Evolutionary conservation across 2,888 invertebrate species (phyloP).

Genomic region (Brachylomia viminalis): DNA sequence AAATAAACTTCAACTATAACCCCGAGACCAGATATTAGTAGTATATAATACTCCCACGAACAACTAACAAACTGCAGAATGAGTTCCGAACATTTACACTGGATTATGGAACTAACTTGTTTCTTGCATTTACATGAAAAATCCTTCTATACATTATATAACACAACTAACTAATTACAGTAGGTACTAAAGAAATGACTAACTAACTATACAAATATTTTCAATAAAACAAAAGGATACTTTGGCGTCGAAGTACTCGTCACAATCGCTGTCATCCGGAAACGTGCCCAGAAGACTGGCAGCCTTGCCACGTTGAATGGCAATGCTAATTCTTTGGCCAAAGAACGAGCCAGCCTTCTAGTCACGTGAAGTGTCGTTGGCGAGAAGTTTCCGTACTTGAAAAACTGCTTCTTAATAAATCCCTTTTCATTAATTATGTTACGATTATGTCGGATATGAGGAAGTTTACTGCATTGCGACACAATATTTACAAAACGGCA

Average conservation of each 20-base stretch:
- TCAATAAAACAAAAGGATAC: neutral
- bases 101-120: slow-evolving; percentile 49
- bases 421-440: slow-evolving; percentile 43
- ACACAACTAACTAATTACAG: neutral
- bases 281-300: neutral
- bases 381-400: neutral
- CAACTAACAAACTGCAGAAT: slow-evolving; percentile 54
- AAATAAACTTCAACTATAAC: slow-evolving; percentile 53
- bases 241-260: neutral
- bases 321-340: neutral
- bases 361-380: neutral
- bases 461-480: slow-evolving; percentile 66
- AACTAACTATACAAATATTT: neutral
- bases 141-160: neutral
- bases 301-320: neutral
- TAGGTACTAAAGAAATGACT: neutral
- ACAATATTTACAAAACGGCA: slow-evolving; percentile 44
- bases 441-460: slow-evolving; percentile 44
- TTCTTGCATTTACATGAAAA: neutral
- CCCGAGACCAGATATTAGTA: slow-evolving; percentile 50
- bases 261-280: neutral
- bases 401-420: slow-evolving; percentile 38
- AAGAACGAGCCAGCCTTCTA: neutral
- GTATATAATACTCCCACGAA: slow-evolving; percentile 54
- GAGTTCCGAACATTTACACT: slow-evolving; percentile 50